Conservation (phyloP, 2,113 vertebrate species). For the Pluvianellus socialis region DNA sequence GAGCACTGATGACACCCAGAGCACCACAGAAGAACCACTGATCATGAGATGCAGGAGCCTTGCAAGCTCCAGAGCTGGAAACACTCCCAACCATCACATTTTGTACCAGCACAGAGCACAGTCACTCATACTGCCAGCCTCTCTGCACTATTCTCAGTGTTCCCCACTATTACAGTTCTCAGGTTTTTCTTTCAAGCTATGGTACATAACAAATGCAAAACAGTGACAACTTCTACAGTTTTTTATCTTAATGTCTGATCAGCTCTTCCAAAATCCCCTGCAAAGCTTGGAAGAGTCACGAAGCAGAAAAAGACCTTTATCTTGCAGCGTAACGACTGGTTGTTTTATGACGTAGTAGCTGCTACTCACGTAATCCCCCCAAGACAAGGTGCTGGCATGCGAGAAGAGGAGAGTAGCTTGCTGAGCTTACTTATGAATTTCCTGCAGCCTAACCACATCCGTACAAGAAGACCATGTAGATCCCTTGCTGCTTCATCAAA, state of each 20-base stretch:
- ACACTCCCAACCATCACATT: neutral
- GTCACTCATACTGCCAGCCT: neutral
- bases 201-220: neutral
- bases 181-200: neutral
- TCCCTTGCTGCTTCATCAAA: neutral
- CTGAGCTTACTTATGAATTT: neutral
- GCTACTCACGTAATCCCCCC: neutral
- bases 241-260: neutral
- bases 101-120: neutral
- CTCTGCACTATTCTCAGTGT: neutral
- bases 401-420: neutral
- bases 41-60: neutral
- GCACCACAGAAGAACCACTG: neutral
- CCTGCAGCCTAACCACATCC: neutral
- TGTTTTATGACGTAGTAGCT: neutral
- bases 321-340: neutral
- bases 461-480: neutral
- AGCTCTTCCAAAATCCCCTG: neutral
- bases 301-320: neutral
- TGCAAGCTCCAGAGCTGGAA: neutral
- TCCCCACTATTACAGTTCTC: neutral
- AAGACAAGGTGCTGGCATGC: neutral
- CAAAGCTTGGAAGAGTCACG: neutral
- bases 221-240: neutral
- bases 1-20: neutral